These are phyloP conservation scores for Coenobita brevimanus DNA, from an alignment of 1,140 invertebrate species.

Conservation along the genomic window DNA sequence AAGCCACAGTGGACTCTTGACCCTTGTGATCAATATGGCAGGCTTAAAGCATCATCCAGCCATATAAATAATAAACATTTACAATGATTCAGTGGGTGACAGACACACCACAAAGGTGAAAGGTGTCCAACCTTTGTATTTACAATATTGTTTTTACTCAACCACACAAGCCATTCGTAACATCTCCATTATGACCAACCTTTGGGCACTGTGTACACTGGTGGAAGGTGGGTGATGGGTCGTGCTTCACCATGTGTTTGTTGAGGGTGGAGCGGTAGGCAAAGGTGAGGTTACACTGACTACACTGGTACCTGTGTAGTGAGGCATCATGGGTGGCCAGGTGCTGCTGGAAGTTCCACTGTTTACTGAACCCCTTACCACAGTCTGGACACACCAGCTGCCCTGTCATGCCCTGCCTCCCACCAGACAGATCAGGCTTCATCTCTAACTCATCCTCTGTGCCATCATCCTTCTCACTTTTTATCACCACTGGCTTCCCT, in stretches of 20 bases:
- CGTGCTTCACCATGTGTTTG: slow-evolving; percentile 68
- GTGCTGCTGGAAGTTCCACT: slow-evolving; percentile 68
- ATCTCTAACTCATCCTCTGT: slow-evolving; percentile 1
- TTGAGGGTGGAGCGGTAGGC: slow-evolving; percentile 71
- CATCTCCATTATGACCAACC: too few species aligned
- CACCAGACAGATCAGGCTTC: not conserved
- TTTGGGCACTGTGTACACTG: slow-evolving; percentile 42
- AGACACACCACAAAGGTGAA: too few species aligned
- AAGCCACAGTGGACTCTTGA: too few species aligned
- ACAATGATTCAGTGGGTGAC: too few species aligned
- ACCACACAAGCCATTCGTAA: too few species aligned
- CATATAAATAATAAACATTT: too few species aligned
- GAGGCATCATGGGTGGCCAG: slow-evolving; percentile 69
- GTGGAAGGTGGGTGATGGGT: not conserved
- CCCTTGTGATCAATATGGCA: too few species aligned
- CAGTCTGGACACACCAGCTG: slow-evolving; percentile 61
- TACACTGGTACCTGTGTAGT: slow-evolving; percentile 69
- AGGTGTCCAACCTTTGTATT: too few species aligned
- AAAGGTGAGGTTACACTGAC: slow-evolving; percentile 68
- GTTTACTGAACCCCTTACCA: slow-evolving; percentile 59
- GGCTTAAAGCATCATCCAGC: too few species aligned
- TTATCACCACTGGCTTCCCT: not conserved
- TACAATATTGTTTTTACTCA: too few species aligned
- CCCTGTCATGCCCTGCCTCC: not conserved
- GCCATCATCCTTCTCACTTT: not conserved